A percentile compares a stretch with the other conserved stretches of the same genome.
Evolutionary conservation across 1,140 invertebrate genomes (phyloP).

Genomic region (Nixonia krombeini): DNA sequence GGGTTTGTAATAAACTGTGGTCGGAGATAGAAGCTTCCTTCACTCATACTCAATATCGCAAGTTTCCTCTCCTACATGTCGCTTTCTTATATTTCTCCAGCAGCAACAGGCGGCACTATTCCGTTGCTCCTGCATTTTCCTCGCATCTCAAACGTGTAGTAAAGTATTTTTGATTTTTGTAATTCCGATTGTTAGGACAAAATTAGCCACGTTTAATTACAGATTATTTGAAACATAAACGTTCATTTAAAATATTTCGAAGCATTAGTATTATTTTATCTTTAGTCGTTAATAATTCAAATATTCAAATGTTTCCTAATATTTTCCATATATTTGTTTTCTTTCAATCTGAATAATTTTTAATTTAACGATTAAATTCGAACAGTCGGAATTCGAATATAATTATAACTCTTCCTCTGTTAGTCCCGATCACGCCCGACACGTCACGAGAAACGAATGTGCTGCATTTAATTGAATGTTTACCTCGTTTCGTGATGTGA

Average conservation of each 20-base stretch:
- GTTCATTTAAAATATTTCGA: not conserved
- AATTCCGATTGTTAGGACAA: not conserved
- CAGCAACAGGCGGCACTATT: constrained; percentile 48
- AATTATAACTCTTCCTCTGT: constrained; percentile 2
- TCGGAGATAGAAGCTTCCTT: constrained; percentile 41
- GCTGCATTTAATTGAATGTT: constrained; percentile 9
- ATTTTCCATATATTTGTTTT: no score
- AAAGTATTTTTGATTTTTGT: not conserved
- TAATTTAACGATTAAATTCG: no score
- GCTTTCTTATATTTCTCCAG: constrained; percentile 2
- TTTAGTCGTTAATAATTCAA: no score
- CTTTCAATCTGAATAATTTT: no score
- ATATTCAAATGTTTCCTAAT: no score
- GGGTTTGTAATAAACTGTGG: constrained; percentile 44
- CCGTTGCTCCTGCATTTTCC: constrained; percentile 14
- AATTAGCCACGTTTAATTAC: no score
- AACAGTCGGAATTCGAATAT: not conserved
- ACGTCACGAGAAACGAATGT: not conserved
- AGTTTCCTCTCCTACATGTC: not conserved
- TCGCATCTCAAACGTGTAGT: not conserved
- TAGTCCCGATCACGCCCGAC: not conserved
- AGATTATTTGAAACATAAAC: no score
- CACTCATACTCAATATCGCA: constrained; percentile 14
- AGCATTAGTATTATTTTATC: no score
- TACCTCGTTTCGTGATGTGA: constrained; percentile 1